Evolutionary conservation across 1,140 invertebrate genomes (phyloP).

Genomic region (Hydropsyche tenuis): DNA sequence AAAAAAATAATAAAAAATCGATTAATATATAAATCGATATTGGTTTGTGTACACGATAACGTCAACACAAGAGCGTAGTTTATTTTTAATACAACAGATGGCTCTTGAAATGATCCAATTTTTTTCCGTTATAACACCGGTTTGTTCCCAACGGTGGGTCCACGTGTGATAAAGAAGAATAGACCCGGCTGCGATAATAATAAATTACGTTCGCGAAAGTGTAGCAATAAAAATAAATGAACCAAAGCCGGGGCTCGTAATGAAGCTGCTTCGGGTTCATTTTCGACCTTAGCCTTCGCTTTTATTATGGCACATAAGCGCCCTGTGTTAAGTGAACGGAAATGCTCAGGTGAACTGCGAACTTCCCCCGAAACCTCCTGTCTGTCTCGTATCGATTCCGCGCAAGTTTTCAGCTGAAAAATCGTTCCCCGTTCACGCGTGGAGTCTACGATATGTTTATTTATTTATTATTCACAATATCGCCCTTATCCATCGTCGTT

Average conservation of each 20-base stretch:
- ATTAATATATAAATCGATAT: no score
- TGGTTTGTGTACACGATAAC: no score
- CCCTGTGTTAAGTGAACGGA: no score
- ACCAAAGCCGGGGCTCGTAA: conserved; percentile 17
- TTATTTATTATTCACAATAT: background rate
- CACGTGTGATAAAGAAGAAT: background rate
- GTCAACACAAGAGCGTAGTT: no score
- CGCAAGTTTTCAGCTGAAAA: no score
- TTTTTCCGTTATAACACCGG: background rate
- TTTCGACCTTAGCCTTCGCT: conserved; percentile 2
- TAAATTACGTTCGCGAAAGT: conserved; percentile 5
- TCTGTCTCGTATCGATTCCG: no score
- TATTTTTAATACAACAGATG: no score
- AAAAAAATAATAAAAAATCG: no score
- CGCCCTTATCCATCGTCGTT: background rate
- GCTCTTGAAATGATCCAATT: background rate
- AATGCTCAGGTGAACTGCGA: no score
- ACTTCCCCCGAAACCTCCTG: no score
- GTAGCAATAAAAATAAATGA: conserved; percentile 20
- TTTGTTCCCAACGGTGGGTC: background rate
- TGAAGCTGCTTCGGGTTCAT: conserved; percentile 17
- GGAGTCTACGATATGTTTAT: background rate
- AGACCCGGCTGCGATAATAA: background rate
- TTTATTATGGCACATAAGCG: background rate
- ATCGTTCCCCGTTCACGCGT: background rate